These are phyloP conservation scores for Poliocrania exsul DNA, from an alignment of 2,797 vertebrate species.

Conservation along the genomic window DNA sequence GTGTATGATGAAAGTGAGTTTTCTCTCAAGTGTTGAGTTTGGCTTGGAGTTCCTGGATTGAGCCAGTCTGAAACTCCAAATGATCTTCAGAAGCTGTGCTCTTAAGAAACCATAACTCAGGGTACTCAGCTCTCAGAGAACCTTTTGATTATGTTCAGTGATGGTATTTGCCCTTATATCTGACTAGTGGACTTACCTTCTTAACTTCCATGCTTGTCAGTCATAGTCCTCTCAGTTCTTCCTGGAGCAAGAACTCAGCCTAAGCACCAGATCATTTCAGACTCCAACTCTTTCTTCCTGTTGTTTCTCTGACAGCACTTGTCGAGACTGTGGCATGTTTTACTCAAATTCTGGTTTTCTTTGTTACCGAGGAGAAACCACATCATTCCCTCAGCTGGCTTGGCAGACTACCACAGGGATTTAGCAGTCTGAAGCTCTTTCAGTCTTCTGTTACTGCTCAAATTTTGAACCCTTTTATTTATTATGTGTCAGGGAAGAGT, in stretches of 20 bases:
- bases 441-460: neutral
- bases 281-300: neutral
- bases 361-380: conserved; percentile 33
- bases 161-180: neutral
- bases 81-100: neutral
- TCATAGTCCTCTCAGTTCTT: neutral
- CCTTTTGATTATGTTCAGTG: neutral
- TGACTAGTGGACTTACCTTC: neutral
- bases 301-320: neutral
- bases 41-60: neutral
- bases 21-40: neutral
- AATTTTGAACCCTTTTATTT: neutral
- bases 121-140: neutral
- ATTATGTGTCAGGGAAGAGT: neutral
- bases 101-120: neutral
- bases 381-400: conserved; percentile 14
- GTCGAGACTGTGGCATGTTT: neutral
- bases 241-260: neutral
- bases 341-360: conserved; percentile 29
- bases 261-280: neutral
- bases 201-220: neutral
- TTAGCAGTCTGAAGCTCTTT: neutral
- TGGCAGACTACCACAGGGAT: neutral
- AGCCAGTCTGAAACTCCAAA: neutral
- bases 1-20: neutral